These are phyloP conservation scores for Aramus guarauna DNA, from an alignment of 2,113 vertebrate species.

Conservation along the genomic window DNA sequence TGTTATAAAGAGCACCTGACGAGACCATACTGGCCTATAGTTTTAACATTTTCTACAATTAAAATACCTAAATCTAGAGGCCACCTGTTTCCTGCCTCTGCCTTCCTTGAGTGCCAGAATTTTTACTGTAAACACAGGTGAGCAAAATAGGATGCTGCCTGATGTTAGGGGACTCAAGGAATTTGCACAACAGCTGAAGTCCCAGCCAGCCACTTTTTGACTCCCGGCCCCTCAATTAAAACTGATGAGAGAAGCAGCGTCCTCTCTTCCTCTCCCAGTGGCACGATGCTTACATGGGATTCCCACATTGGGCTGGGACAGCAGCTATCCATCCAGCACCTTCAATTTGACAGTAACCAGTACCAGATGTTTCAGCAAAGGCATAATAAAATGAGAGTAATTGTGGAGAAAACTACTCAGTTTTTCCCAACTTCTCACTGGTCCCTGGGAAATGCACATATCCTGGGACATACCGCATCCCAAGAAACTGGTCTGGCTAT, in stretches of 20 bases:
- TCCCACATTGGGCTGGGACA: background rate
- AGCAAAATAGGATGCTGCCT: conserved; percentile 19
- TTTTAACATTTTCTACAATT: conserved; percentile 41
- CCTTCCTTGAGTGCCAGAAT: background rate
- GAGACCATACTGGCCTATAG: background rate
- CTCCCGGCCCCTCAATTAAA: conserved; percentile 6
- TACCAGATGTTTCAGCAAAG: conserved; percentile 22
- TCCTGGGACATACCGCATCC: background rate
- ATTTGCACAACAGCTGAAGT: background rate
- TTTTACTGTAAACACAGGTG: conserved; percentile 54
- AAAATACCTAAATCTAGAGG: conserved; percentile 37
- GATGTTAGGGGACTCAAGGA: background rate
- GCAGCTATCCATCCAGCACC: conserved; percentile 8
- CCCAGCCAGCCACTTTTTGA: background rate
- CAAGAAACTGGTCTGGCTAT: background rate
- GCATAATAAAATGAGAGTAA: background rate
- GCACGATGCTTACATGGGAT: background rate
- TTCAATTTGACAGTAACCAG: conserved; percentile 35
- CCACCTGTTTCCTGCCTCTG: conserved; percentile 51
- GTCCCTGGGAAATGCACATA: background rate
- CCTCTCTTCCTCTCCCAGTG: background rate
- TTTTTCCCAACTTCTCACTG: background rate
- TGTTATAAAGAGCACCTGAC: conserved; percentile 44
- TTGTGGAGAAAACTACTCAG: background rate
- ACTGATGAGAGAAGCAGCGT: conserved; percentile 20